phyloP scores from a whole-genome alignment of 2,888 invertebrate species.

The Philereme vetulata region DNA sequence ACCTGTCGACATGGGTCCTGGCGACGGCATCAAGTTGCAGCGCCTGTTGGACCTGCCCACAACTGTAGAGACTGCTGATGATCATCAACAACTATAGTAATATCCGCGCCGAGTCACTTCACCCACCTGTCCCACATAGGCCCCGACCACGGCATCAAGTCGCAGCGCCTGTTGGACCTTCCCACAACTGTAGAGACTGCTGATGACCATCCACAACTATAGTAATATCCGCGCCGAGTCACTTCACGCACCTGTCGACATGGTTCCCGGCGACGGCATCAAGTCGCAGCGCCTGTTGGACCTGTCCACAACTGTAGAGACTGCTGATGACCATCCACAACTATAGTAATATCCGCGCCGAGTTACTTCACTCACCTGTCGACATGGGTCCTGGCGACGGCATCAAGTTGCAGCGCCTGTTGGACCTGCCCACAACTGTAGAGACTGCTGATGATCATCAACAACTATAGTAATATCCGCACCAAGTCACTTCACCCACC shows the following conservation, averaged over 20 bases:
- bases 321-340: slow-evolving; percentile 61
- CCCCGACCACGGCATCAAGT: slow-evolving; percentile 96
- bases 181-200: slow-evolving; percentile 87
- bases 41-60: slow-evolving; percentile 95
- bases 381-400: slow-evolving; percentile 99
- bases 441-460: slow-evolving; percentile 66
- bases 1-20: slow-evolving; percentile 99
- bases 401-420: slow-evolving; percentile 94
- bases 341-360: slow-evolving; percentile 94
- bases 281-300: slow-evolving; percentile 95
- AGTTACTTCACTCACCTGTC: slow-evolving; percentile 99
- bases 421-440: slow-evolving; percentile 93
- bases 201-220: slow-evolving; percentile 51
- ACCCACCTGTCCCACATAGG: slow-evolving; percentile 99
- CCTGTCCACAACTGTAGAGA: slow-evolving; percentile 89
- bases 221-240: slow-evolving; percentile 97
- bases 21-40: slow-evolving; percentile 96
- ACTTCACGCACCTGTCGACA: slow-evolving; percentile 99
- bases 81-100: slow-evolving; percentile 78
- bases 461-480: slow-evolving; percentile 90
- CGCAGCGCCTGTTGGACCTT: slow-evolving; percentile 94
- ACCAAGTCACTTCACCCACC: slow-evolving; percentile 98
- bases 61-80: slow-evolving; percentile 80
- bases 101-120: slow-evolving; percentile 98
- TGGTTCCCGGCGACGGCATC: slow-evolving; percentile 98